phyloP scores from a whole-genome alignment of 2,113 vertebrate species.

The Cyanoderma ruficeps region DNA sequence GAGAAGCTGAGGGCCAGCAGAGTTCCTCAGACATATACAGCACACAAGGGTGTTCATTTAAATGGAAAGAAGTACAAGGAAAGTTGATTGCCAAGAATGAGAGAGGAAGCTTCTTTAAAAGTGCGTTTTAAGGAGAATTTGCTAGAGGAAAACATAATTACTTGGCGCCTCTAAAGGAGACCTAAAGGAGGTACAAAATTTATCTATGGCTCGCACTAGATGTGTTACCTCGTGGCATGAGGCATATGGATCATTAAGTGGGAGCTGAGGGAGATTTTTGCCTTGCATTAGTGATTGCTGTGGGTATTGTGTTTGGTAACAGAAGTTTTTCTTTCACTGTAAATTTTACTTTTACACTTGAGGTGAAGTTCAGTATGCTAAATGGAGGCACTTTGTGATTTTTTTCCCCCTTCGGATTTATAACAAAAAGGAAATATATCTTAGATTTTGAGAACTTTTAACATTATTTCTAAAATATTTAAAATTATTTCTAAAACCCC shows the following conservation, averaged over 20 bases:
- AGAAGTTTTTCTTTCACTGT: not conserved
- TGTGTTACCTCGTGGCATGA: not conserved
- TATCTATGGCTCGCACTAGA: not conserved
- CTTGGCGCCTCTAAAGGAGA: not conserved
- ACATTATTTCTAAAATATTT: not conserved
- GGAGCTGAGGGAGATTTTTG: not conserved
- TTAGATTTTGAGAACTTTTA: not conserved
- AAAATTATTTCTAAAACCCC: not conserved
- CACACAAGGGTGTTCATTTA: not conserved
- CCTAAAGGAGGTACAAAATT: not conserved
- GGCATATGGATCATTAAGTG: not conserved
- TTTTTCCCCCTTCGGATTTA: not conserved
- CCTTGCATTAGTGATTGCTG: not conserved
- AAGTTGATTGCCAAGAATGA: not conserved
- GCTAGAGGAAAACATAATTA: not conserved
- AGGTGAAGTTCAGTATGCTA: not conserved
- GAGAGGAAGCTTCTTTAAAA: not conserved
- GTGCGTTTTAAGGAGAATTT: not conserved
- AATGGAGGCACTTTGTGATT: not conserved
- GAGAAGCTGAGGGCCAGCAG: constrained; percentile 53
- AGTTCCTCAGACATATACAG: not conserved
- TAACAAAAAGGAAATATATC: not conserved
- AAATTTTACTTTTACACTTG: not conserved
- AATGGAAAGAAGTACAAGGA: not conserved
- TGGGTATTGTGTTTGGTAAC: not conserved